Base-by-base conservation (phyloP, 2,888 invertebrate species). In the Nebria brevicollis region DNA sequence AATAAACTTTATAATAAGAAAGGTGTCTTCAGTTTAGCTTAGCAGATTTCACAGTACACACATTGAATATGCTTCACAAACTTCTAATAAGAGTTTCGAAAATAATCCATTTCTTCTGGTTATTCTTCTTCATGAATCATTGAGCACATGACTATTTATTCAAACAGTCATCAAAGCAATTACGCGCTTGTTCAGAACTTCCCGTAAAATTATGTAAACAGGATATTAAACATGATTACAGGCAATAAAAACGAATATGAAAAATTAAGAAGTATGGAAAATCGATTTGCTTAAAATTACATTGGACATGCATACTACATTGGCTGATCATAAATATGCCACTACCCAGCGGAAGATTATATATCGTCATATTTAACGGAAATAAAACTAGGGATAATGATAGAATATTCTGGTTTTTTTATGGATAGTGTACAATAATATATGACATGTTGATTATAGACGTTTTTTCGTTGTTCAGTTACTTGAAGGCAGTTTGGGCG, bases 261-360 rank as follows among this genome's bases (percentile, higher is more conserved):
- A 75, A 70, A 26, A 70, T 70, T 34, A 70, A 34, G 77, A 77
- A 75, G 13, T n/a, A 65, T 65, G 65, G 66, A 66, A 34, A 75
- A 77, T 77, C 77, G 43, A 77, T 77, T 83, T 34, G 34, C 84
- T 82, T 83, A 84, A 83, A 84, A 83, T 82, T 79, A 85, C 83
- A 82, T 82, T 72, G 83, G 84, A 82, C 83, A 84, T 84, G 84
- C 84, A 82, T 81, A 34, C 70, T 11, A 20, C 26, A 70, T 26
- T 20, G 82, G 73, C 81, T 84, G 41, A 83, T 84, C 43, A 83
- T 84, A 68, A 83, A 85, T 84, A 83, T 82, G 11, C 78, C 81
- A 26, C 70, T 70, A 25, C 25, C 15, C 70, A 15, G 2, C 25
- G 25, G 70, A 70, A 70, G 70, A 70, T 70, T 70, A 70, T 34